Conservation (phyloP, 2,888 invertebrate genomes). For the Troilus luridus region DNA sequence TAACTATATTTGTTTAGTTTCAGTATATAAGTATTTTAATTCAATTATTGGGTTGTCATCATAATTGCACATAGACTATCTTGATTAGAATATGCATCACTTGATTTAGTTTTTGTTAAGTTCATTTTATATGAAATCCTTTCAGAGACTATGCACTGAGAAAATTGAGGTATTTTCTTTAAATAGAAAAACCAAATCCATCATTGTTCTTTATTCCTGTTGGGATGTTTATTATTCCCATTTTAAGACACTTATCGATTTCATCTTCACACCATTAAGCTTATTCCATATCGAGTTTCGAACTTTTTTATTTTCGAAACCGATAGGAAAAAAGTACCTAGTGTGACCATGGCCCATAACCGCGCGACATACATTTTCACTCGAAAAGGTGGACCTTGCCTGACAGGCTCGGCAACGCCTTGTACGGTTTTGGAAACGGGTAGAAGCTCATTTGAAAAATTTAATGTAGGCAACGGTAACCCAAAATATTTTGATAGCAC, state of each 20-base stretch:
- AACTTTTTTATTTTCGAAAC: conserved; percentile 35
- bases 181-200: not conserved
- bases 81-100: no score
- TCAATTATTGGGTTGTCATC: no score
- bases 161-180: not conserved
- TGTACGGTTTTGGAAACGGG: conserved; percentile 32
- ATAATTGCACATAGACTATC: no score
- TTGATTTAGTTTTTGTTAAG: no score
- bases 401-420: conserved; percentile 24
- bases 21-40: no score
- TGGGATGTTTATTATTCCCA: not conserved
- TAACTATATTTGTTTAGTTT: no score
- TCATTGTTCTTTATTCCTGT: not conserved
- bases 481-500: conserved; percentile 31
- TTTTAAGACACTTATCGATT: not conserved
- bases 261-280: not conserved
- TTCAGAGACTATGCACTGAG: no score
- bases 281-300: conserved; percentile 23
- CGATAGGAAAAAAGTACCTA: conserved; percentile 14
- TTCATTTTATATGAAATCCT: no score
- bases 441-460: conserved; percentile 24
- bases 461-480: conserved; percentile 29
- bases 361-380: conserved; percentile 25
- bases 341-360: conserved; percentile 27
- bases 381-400: conserved; percentile 19